phyloP scores from a whole-genome alignment of 2,888 invertebrate genomes.

The Nudaria mundana region DNA sequence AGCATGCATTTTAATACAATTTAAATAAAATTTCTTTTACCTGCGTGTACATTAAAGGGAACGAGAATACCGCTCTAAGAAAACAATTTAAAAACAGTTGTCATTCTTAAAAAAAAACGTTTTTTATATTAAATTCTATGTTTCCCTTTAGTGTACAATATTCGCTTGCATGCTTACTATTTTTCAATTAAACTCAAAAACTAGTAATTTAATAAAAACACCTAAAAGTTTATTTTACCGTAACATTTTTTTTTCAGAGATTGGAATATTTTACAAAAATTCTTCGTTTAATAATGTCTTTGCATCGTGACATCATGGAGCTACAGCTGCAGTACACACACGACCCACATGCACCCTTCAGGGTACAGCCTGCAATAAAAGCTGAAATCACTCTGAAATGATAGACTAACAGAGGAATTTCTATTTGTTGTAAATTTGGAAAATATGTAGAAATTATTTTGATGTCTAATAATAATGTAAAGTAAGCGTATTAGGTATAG shows the following conservation, averaged over 20 bases:
- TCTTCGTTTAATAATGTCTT: slow-evolving; percentile 67
- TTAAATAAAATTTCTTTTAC: slow-evolving; percentile 30
- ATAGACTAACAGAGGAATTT: slow-evolving; percentile 43
- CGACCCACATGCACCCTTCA: slow-evolving; percentile 38
- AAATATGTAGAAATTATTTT: too few species aligned
- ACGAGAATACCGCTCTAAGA: slow-evolving; percentile 73
- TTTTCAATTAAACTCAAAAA: not conserved
- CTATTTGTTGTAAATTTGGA: too few species aligned
- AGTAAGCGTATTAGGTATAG: too few species aligned
- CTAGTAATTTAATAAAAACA: not conserved
- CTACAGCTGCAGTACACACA: slow-evolving; percentile 53
- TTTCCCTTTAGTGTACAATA: slow-evolving; percentile 82
- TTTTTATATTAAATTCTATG: slow-evolving; percentile 17
- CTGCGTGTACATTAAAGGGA: slow-evolving; percentile 77
- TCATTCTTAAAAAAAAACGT: not conserved
- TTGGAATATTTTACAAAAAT: slow-evolving; percentile 74
- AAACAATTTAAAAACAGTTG: slow-evolving; percentile 15
- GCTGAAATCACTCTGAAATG: slow-evolving; percentile 70
- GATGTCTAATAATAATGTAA: too few species aligned
- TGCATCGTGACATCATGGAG: slow-evolving; percentile 71
- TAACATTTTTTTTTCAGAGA: slow-evolving; percentile 50
- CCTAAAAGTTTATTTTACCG: not conserved
- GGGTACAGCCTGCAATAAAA: slow-evolving; percentile 58
- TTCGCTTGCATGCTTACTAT: slow-evolving; percentile 54
- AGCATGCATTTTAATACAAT: slow-evolving; percentile 61